Percentiles rank a stretch among this genome's conserved stretches.
These are phyloP conservation scores for Drosophila emarginata DNA, from an alignment of 2,888 invertebrate species.

Conservation along the genomic window DNA sequence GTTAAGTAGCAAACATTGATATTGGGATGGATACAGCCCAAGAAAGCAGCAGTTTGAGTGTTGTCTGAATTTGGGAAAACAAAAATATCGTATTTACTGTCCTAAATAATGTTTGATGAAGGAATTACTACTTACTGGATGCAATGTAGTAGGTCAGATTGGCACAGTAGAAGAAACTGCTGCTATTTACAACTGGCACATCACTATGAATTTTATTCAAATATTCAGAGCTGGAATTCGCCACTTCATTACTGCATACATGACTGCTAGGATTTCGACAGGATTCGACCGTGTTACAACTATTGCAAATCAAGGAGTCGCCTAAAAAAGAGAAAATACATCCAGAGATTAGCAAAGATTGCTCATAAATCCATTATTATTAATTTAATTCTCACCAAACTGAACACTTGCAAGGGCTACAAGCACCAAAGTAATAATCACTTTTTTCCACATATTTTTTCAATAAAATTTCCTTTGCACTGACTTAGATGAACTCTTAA, in stretches of 20 bases:
- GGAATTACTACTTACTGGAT: conserved; percentile 23
- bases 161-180: conserved; percentile 29
- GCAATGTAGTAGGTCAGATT: conserved; percentile 27
- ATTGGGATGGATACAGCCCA: conserved; percentile 38
- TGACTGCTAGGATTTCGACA: conserved; percentile 28
- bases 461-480: not conserved
- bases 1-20: conserved; percentile 28
- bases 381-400: conserved; percentile 49
- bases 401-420: conserved; percentile 47
- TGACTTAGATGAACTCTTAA: not conserved
- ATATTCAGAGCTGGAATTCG: conserved; percentile 36
- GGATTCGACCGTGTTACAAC: conserved; percentile 25
- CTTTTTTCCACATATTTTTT: conserved; percentile 57
- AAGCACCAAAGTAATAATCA: conserved; percentile 41
- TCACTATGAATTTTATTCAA: conserved; percentile 25
- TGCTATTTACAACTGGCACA: conserved; percentile 16
- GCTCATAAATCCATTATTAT: not conserved
- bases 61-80: conserved; percentile 21
- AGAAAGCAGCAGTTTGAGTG: not conserved
- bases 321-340: conserved; percentile 26
- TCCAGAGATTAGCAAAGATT: conserved; percentile 3
- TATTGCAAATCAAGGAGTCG: conserved; percentile 44
- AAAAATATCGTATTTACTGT: not conserved
- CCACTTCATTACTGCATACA: conserved; percentile 37
- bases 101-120: too few relatives aligned